Conservation (phyloP, 2,113 vertebrate genomes). For the Zeus faber region DNA sequence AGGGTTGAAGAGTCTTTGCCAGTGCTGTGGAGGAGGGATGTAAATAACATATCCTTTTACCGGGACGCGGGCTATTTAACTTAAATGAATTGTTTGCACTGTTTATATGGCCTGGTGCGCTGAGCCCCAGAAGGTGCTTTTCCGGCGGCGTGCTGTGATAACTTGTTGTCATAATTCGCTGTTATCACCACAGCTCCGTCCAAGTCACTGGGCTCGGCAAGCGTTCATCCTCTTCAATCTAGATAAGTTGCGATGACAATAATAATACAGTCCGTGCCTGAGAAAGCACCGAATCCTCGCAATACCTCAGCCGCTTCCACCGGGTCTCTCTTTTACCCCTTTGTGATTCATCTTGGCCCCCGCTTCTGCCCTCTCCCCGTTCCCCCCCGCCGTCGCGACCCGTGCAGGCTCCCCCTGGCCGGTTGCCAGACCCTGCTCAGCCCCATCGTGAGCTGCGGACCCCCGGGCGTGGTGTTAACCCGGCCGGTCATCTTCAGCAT, state of each 20-base stretch:
- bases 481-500: slow-evolving; percentile 93
- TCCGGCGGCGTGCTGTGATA: slow-evolving; percentile 17
- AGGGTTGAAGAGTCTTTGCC: slow-evolving; percentile 55
- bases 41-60: slow-evolving; percentile 66
- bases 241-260: too few relatives aligned
- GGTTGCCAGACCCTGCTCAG: slow-evolving; percentile 97
- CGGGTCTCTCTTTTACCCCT: too few relatives aligned
- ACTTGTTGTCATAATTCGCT: slow-evolving; percentile 26
- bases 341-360: not conserved
- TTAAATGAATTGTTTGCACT: slow-evolving; percentile 61
- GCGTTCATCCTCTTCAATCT: slow-evolving; percentile 38
- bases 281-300: not conserved
- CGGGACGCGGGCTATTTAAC: slow-evolving; percentile 57
- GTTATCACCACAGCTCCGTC: slow-evolving; percentile 26
- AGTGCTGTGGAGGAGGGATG: slow-evolving; percentile 50
- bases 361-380: not conserved
- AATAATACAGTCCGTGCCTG: too few relatives aligned
- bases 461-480: slow-evolving; percentile 94
- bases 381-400: slow-evolving; percentile 10
- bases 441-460: slow-evolving; percentile 95
- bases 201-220: slow-evolving; percentile 23
- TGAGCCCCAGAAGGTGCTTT: slow-evolving; percentile 35
- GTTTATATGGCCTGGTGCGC: slow-evolving; percentile 45
- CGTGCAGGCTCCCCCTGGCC: slow-evolving; percentile 86
- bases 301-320: not conserved